Evolutionary conservation across 2,888 invertebrate genomes (phyloP), one percentile per base, ranked within the genome.

Genomic region (Elysia crispata): DNA sequence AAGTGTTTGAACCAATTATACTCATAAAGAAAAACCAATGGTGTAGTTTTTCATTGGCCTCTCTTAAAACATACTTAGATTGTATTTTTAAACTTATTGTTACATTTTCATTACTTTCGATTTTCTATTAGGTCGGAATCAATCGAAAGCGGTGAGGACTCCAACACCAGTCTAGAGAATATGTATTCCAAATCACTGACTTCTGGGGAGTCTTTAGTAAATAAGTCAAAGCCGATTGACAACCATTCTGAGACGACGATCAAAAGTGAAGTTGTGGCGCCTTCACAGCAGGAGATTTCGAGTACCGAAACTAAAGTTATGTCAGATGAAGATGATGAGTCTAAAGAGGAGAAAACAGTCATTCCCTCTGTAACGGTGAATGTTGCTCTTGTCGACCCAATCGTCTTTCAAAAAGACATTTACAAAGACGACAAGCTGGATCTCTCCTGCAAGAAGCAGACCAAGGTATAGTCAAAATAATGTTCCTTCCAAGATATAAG

Each of bases 91-190:
- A n/a, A n/a, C n/a, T n/a, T n/a, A n/a, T n/a, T n/a, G 18, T 20
- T 33, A 31, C 18, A 3, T 20, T 23, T 41, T 30, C 11, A n/a
- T n/a, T n/a, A n/a, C n/a, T n/a, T n/a, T n/a, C n/a, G n/a, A n/a
- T 54, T 41, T 70, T 5, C 23, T 28, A 54, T 54, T 30, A 75
- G 50, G 31, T 67, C 77, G 6, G 79, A 66, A 41, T 78, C 78
- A 23, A 78, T 77, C 18, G 60, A 74, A 64, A 81, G 83, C 60
- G 82, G 74, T 25, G 81, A 83, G 6, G 80, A 80, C 30, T 82
- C 82, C 0, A 49, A 80, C 76, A 76, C 77, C 50, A 78, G 81
- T 28, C 41, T 80, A 57, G 83, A 80, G 30, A 69, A 77, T 69
- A 80, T 83, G 78, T 78, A 69, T 62, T 72, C 80, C n/a, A 54